Evolutionary conservation across 1,140 invertebrate genomes (phyloP).

Genomic region (Fopius arisanus): DNA sequence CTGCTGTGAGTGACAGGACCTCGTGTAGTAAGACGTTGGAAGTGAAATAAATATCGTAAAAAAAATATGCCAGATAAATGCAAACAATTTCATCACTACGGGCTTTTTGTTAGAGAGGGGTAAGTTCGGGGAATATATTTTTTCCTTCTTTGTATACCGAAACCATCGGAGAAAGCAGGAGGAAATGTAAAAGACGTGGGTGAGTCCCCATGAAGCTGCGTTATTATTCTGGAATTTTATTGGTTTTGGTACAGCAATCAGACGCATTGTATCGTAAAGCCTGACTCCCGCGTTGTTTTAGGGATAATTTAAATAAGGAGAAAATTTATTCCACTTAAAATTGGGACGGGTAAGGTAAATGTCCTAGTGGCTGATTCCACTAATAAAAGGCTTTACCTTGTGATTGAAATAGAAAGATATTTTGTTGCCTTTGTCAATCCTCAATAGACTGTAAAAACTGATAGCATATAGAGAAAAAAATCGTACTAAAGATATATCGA

Average conservation of each 20-base stretch:
- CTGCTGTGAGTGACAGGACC: constrained; percentile 50
- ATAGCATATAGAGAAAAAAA: too few species aligned
- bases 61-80: constrained; percentile 54
- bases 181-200: neutral
- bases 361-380: too few species aligned
- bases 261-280: constrained; percentile 33
- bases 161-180: neutral
- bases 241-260: constrained; percentile 32
- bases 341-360: too few species aligned
- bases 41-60: constrained; percentile 50
- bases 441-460: too few species aligned
- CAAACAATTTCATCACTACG: constrained; percentile 44
- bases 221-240: constrained; percentile 44
- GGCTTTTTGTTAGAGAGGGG: neutral
- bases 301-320: constrained; percentile 1
- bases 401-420: too few species aligned
- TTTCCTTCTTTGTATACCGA: neutral
- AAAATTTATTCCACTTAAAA: neutral
- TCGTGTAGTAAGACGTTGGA: constrained; percentile 12
- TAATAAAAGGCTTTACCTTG: too few species aligned
- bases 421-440: too few species aligned
- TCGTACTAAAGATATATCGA: too few species aligned
- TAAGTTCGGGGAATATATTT: neutral
- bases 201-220: neutral
- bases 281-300: neutral